Evolutionary conservation across 2,888 invertebrate species (phyloP), one percentile per base, ranked within the genome.

Genomic region (Cinara cedri): DNA sequence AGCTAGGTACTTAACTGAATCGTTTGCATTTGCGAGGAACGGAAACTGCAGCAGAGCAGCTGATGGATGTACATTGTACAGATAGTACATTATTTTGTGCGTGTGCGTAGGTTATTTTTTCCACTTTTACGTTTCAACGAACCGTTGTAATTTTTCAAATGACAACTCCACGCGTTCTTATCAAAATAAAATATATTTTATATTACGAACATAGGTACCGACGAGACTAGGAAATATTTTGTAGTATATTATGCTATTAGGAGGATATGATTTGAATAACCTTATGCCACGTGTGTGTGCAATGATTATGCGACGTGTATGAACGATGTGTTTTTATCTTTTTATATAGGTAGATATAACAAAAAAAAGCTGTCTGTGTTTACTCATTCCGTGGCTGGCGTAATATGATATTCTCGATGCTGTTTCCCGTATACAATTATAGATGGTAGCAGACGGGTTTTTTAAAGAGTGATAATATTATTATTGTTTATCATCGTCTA

Each of bases 201-300:
- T 21, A n/a, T n/a, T n/a, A n/a, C n/a, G n/a, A n/a, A n/a, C n/a
- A n/a, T n/a, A n/a, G n/a, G n/a, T n/a, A n/a, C n/a, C n/a, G n/a
- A n/a, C n/a, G n/a, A n/a, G n/a, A n/a, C n/a, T n/a, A n/a, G n/a
- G n/a, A n/a, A n/a, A n/a, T n/a, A n/a, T n/a, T n/a, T n/a, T 42
- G 11, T 11, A 19, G 1, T 14, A 24, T 42, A 62, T 62, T 62
- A 10, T n/a, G n/a, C 11, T 34, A n/a, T 11, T 42, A 34, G 11
- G 57, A 57, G 16, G 57, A 57, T 24, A 46, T 60, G 46, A 72
- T 24, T 44, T 26, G 46, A 60, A 72, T 26, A 72, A 72, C 57
- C 57, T 57, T n/a, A 72, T 4, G 9, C 11, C 1, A 72, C 21
- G 26, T 46, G 44, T n/a, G 46, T 16, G 24, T 66, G 4, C 11